Base-by-base conservation (phyloP, 2,888 invertebrate species). In the Tetranychus piercei region DNA sequence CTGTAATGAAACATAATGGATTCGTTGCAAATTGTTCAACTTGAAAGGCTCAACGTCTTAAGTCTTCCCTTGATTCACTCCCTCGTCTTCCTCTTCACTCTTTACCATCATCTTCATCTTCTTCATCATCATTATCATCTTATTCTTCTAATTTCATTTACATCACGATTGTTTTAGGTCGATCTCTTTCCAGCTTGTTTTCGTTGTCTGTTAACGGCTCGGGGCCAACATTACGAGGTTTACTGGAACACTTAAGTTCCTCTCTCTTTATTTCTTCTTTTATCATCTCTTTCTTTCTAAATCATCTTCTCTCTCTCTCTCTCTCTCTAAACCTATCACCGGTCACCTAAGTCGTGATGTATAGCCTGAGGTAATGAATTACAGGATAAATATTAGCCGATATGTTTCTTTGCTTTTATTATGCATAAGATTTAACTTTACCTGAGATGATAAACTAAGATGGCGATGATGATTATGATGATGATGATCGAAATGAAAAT, bases 141-240 rank as follows among this genome's bases (percentile, higher is more conserved):
- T 23, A n/a, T 11, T 69, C 69, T 69, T 23, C 11, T 22, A 20
- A 23, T 55, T 55, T 9, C 55, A 23, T 69, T 23, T 69, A 23
- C 22, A 23, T 69, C 69, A 69, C 55, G 55, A 55, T 55, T 55
- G 55, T 55, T 55, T 55, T 15, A 55, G 55, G 55, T 55, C 55
- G 55, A 55, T 55, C 15, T 34, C 34, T 15, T 55, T 55, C 11
- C 55, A 55, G 55, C 55, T 55, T 55, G 55, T 55, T 15, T 15
- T 55, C 55, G 34, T 55, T 55, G 55, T 55, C 55, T 55, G 55
- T 55, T 55, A 55, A 55, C 55, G 55, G 55, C 55, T 55, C 15
- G 55, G 55, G 69, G 69, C 22, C 69, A 69, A 55, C 55, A 55
- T 55, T 55, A 55, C 55, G 55, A 55, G 55, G 55, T 55, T 55